phyloP scores from a whole-genome alignment of 2,797 vertebrate genomes.

The Gymnothorax reevesii region DNA sequence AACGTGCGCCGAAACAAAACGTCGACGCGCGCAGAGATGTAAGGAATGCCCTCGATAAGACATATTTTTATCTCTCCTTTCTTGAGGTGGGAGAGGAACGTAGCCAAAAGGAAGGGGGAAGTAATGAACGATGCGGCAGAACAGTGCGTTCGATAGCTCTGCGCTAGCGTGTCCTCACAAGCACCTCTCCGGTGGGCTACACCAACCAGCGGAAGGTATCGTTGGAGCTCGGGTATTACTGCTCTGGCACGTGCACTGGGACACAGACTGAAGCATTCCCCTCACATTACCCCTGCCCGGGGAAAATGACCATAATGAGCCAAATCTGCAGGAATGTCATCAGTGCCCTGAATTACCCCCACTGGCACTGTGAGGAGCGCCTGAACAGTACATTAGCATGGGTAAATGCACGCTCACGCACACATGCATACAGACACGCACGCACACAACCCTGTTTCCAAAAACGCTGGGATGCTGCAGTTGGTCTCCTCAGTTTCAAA shows the following conservation, averaged over 20 bases:
- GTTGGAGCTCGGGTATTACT: conserved; percentile 34
- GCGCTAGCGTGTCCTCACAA: not conserved
- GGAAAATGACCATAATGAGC: not conserved
- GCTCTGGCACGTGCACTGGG: not conserved
- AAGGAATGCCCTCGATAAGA: not conserved
- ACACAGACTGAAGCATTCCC: conserved; percentile 33
- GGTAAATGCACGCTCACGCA: not conserved
- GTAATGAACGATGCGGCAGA: conserved; percentile 42
- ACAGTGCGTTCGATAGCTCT: conserved; percentile 23
- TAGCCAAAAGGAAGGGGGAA: conserved; percentile 47
- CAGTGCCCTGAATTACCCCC: not conserved
- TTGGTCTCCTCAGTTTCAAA: no score
- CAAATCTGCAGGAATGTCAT: conserved; percentile 46
- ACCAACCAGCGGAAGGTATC: conserved; percentile 43
- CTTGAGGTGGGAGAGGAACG: not conserved
- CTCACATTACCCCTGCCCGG: conserved; percentile 19
- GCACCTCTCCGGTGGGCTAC: conserved; percentile 38
- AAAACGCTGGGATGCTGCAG: no score
- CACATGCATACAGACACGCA: not conserved
- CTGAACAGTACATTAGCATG: no score
- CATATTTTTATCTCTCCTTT: not conserved
- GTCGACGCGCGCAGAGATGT: not conserved
- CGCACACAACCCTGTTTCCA: not conserved
- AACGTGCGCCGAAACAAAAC: not conserved
- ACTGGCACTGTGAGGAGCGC: no score